Base-by-base conservation (phyloP, 30 jellyfish, hydroid and myxozoan genomes). In the Clytia hemisphaerica region DNA sequence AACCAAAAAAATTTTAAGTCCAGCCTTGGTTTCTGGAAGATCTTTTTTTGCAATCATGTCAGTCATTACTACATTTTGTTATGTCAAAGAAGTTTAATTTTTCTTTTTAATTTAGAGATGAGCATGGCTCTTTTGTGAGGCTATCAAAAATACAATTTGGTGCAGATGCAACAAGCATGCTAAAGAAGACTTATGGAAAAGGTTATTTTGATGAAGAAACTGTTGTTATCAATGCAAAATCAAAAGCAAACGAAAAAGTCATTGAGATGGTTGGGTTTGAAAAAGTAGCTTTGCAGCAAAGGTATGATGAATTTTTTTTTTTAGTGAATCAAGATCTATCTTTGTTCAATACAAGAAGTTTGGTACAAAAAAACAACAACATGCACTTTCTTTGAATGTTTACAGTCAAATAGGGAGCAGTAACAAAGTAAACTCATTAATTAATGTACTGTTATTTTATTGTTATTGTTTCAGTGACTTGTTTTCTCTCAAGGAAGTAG, bases 61-160 rank as follows among this genome's bases (percentile, higher is more conserved):
- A n/a, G n/a, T n/a, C n/a, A n/a, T n/a, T n/a, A n/a, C n/a, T n/a
- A n/a, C n/a, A n/a, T n/a, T n/a, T n/a, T n/a, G n/a, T n/a, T n/a
- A n/a, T n/a, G n/a, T n/a, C n/a, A n/a, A n/a, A n/a, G 4, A 72
- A 2, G 2, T 9, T 10, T 35, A 60, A 7, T 38, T 75, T 5
- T 31, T 76, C 32, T 50, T 16, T 64, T 37, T 42, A n/a, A 21
- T 5, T 10, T 34, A 89, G 98, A 33, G 93, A 71, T 33, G 77
- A 80, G 12, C 79, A 82, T 81, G 98, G 98, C 21, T 89, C 98
- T 19, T 89, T 89, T 89, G 85, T 89, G 2, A 76, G 94, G 44
- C 93, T 92, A 21, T 64, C 71, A 26, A 89, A 82, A 64, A 70
- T 89, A 6, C 37, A 61, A 42, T 63, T 89, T 80, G 95, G 98